Conservation (phyloP, 2,797 vertebrate genomes). For the Fistularia commersonii region DNA sequence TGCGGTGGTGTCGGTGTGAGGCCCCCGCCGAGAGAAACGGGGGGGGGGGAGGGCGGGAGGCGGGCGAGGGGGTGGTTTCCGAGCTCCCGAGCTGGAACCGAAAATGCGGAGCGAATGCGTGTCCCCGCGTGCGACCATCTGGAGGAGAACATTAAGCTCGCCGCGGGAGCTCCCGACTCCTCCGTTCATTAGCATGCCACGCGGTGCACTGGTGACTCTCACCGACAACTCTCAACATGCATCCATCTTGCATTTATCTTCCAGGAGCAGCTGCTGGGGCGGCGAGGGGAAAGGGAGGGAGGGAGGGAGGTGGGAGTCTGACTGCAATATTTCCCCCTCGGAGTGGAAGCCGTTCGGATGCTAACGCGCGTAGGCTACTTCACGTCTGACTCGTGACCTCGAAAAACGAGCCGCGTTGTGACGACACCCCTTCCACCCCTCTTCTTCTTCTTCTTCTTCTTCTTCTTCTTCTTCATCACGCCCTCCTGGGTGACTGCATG, state of each 20-base stretch:
- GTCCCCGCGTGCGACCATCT: conserved; percentile 54
- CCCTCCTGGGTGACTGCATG: no score
- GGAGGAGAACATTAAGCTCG: conserved; percentile 53
- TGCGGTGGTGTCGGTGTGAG: conserved; percentile 64
- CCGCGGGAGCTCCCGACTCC: conserved; percentile 39
- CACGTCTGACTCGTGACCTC: no score
- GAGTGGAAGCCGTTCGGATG: no score
- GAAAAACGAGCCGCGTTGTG: conserved; percentile 31
- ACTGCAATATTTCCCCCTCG: conserved; percentile 30
- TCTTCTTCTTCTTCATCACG: no score
- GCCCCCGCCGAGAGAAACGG: conserved; percentile 61
- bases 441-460: no score
- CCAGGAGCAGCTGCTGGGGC: conserved; percentile 46
- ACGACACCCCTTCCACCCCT: conserved; percentile 23
- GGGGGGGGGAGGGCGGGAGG: no score
- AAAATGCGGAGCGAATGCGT: conserved; percentile 50
- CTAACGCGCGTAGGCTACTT: no score
- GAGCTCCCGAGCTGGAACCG: conserved; percentile 27
- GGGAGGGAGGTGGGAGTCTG: no score
- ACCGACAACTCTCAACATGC: conserved; percentile 37
- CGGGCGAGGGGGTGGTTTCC: conserved; percentile 20
- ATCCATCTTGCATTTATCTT: conserved; percentile 58
- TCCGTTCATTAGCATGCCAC: conserved; percentile 52
- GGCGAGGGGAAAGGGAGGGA: no score
- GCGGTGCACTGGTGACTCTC: conserved; percentile 28